phyloP scores from a whole-genome alignment of 1,140 invertebrate genomes.

The Tribolium castaneum region DNA sequence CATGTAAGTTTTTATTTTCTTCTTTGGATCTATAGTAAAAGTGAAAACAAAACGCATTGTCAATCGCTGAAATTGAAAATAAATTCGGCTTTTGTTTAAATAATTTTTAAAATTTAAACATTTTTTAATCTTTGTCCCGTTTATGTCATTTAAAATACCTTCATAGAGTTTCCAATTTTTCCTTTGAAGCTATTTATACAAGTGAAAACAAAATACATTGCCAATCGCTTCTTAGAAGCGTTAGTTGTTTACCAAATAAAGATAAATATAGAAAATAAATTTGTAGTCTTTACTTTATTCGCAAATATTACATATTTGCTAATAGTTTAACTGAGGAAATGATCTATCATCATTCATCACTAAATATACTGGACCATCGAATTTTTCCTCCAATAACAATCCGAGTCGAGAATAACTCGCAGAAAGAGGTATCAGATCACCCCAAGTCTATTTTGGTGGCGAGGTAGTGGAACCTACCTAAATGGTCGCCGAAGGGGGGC shows the following conservation, averaged over 20 bases:
- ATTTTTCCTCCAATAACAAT: neutral
- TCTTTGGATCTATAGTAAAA: too few species aligned
- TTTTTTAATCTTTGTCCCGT: too few species aligned
- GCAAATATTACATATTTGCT: neutral
- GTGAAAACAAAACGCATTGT: too few species aligned
- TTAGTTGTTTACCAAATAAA: neutral
- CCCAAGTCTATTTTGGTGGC: conserved; percentile 48
- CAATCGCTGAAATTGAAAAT: too few species aligned
- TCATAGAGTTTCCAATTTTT: too few species aligned
- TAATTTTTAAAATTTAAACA: too few species aligned
- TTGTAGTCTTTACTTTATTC: neutral
- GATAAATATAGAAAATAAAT: neutral
- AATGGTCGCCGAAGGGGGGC: conserved; percentile 41
- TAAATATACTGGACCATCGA: neutral
- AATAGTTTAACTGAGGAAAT: neutral
- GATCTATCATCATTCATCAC: conserved; percentile 7
- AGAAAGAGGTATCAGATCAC: conserved; percentile 40
- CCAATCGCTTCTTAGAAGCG: neutral
- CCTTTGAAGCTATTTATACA: neutral
- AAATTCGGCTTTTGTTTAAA: too few species aligned
- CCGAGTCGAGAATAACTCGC: conserved; percentile 6
- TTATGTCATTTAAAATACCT: too few species aligned
- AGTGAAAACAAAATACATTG: neutral
- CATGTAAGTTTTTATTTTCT: too few species aligned
- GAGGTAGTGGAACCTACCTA: conserved; percentile 50